Conservation (phyloP, 2,888 invertebrate genomes). For the Crematogaster levior region DNA sequence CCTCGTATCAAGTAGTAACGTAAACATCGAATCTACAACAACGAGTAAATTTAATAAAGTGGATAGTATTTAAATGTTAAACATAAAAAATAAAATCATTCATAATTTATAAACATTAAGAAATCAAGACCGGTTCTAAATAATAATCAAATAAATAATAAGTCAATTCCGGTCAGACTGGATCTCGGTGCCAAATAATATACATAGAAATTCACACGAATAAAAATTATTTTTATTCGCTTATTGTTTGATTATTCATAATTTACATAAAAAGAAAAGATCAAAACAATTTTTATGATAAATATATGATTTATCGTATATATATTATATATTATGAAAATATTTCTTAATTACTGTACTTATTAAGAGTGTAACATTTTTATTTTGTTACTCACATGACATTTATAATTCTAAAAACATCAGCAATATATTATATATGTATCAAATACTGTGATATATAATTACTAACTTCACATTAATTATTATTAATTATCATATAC, state of each 20-base stretch:
- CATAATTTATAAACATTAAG: neutral
- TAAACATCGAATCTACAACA: neutral
- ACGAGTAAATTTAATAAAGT: neutral
- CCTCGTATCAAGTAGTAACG: neutral
- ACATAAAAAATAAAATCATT: neutral
- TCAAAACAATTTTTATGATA: neutral
- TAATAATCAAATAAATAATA: no score
- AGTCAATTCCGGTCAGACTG: no score
- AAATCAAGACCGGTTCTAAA: no score
- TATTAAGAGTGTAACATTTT: neutral
- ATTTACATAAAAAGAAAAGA: neutral
- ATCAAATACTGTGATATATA: no score
- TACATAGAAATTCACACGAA: no score
- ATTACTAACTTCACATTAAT: no score
- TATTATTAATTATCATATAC: neutral
- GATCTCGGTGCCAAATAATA: no score
- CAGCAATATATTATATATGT: neutral
- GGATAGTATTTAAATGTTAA: neutral
- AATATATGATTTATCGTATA: neutral
- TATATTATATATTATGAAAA: neutral
- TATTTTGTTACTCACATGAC: neutral
- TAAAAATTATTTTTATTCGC: no score
- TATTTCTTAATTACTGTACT: neutral
- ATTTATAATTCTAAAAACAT: conserved; percentile 5
- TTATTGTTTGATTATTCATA: no score